Conservation (phyloP, 2,113 vertebrate genomes). For the Cacatua alba region DNA sequence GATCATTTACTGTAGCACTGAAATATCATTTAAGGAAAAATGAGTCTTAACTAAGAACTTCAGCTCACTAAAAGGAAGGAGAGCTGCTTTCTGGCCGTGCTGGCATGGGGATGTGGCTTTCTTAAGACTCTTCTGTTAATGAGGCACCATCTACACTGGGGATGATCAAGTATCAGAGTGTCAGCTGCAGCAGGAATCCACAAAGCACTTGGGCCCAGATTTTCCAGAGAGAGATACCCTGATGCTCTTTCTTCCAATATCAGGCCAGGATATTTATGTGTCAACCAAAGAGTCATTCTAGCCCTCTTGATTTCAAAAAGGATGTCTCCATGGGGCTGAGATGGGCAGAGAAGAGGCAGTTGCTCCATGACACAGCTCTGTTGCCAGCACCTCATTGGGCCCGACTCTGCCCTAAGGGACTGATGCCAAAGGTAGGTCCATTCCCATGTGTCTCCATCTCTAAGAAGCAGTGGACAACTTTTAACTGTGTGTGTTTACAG, state of each 20-base stretch:
- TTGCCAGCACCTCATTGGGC: neutral
- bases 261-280: neutral
- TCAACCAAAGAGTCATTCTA: neutral
- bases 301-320: neutral
- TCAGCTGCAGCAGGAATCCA: neutral
- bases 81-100: neutral
- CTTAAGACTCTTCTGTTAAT: neutral
- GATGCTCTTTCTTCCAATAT: neutral
- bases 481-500: neutral
- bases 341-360: neutral
- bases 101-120: neutral
- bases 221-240: neutral
- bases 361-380: neutral
- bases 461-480: neutral
- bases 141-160: neutral
- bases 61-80: neutral
- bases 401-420: neutral
- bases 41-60: constrained; percentile 10
- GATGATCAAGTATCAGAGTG: neutral
- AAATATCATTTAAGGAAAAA: constrained; percentile 50
- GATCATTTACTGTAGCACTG: constrained; percentile 58
- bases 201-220: neutral
- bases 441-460: neutral
- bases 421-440: neutral
- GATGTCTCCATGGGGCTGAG: neutral